Evolutionary conservation across 1,140 invertebrate genomes (phyloP), one percentile per base, ranked within the genome.

Genomic region (Antheraea mylitta): DNA sequence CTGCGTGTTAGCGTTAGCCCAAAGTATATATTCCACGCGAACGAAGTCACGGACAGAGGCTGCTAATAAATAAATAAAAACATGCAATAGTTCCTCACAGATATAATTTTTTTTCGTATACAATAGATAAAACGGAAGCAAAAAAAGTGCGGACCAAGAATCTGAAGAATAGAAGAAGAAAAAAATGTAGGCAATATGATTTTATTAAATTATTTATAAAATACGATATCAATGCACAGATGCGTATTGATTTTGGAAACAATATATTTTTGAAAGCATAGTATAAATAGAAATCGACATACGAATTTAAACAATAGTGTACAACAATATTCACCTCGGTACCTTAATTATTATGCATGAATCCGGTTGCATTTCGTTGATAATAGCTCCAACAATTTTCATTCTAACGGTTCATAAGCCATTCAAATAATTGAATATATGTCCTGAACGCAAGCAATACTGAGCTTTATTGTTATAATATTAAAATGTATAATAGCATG

Each of bases 331-430:
- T 53, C 45, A 53, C 9, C 11, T 53, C 13, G 45, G 6, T 16
- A n/a, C 45, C 45, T 36, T 63, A n/a, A 63, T 63, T 37, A 63
- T 63, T 63, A 63, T 63, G 61, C 61, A 63, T 36, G 61, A 65
- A 65, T 65, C 65, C 53, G 65, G 48, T 58, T 66, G 53, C 65
- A 58, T n/a, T 19, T 53, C 65, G 48, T 38, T 59, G 72, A 58
- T 64, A 70, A 70, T 53, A 68, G 45, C 69, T 66, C 60, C 58
- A 70, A 74, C 72, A 70, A 74, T 74, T 74, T 74, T 74, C 65
- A 64, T 69, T 71, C 64, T 71, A 74, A 74, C 73, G 73, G 73
- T 71, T 63, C 67, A 64, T 67, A 38, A 64, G 69, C 48, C 67
- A 71, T 67, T 67, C 58, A 64, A 58, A 45, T 67, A 66, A 60